Base-by-base conservation (phyloP, 1,140 invertebrate species). In the Popillia japonica region DNA sequence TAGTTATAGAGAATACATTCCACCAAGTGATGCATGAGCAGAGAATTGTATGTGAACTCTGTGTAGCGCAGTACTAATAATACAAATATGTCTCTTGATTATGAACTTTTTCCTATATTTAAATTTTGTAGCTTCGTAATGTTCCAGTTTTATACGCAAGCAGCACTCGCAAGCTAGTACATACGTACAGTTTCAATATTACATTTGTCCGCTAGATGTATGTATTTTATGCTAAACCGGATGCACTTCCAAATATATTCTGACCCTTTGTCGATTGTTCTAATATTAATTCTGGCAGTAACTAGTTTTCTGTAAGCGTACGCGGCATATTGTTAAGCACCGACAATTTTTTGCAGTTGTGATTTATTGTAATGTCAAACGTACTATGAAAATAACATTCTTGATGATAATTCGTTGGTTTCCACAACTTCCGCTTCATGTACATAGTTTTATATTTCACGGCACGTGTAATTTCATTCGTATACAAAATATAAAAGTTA, bases 241-340 rank as follows among this genome's bases (percentile, higher is more conserved):
- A 20, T 22, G n/a, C 20, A 68, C 27, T 22, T 10, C 17, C 8
- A 68, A 68, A 68, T 68, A 14, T 68, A 27, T 7, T 23, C 6
- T 68, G 61, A 68, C 27, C 27, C 6, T 4, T 68, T 68, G 20
- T 68, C 23, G 17, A 68, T 68, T 68, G 61, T 68, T 23, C 14
- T 34, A 34, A 34, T 68, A 68, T 68, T 68, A 10, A 68, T n/a
- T 68, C 61, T 0, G 61, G 2, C 48, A 17, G 14, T 17, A 55
- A n/a, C 1, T 17, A 7, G 6, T 55, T 55, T 55, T 14, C 14
- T n/a, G 11, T 17, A 55, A n/a, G n/a, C n/a, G 2, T 34, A 34
- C 27, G 27, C 4, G 27, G 27, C 27, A 34, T 34, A 55, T 20
- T 55, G 2, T 14, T 14, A 14, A 55, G n/a, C 1, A 55, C n/a